Base-by-base conservation (phyloP, 2,113 vertebrate genomes). In the Anser brachyrhynchus region DNA sequence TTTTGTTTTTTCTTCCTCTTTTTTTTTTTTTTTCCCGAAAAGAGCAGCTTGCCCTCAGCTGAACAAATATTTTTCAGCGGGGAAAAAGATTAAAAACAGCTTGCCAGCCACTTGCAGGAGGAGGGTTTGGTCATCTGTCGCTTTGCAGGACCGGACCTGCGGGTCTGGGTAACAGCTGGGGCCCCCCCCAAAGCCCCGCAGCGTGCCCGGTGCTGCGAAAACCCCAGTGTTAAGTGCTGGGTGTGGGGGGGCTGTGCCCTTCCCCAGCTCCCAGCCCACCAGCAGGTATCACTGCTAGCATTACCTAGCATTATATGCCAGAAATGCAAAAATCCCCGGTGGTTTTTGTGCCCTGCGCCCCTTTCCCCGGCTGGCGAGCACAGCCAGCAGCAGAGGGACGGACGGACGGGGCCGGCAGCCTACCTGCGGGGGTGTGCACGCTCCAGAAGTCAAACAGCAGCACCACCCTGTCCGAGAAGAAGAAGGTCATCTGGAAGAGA, bases 401-500 rank as follows among this genome's bases (percentile, higher is more conserved):
- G 67, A 51, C 1, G 11, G 89, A 54, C 0, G 1, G 77, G 8
- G 75, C 67, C 77, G 28, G 57, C 41, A 84, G 79, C 92, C 22
- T 94, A 99, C 99, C 99, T 98, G 97, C 79, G 35, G 98, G 97
- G 11, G 97, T 98, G 78, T 98, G 98, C n/a, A 99, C 98, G 7
- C 96, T 97, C 99, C 99, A 99, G 98, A 99, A 99, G 94, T 99
- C 98, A 97, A 99, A 99, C 11, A 99, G 98, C 95, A 99, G 98
- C 21, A 98, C 98, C 22, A 96, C 99, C 0, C 96, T 97, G 96
- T 98, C 98, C 0, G 99, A 99, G 83, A 97, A 98, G 75, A 97
- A 96, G 79, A 99, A 99, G 58, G 98, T 97, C 99, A 99, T 99
- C 99, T 99, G 97, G 58, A 97, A 92, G 43, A 96, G 69, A 95